phyloP scores from a whole-genome alignment of 2,797 vertebrate genomes.

The Dermochelys coriacea region DNA sequence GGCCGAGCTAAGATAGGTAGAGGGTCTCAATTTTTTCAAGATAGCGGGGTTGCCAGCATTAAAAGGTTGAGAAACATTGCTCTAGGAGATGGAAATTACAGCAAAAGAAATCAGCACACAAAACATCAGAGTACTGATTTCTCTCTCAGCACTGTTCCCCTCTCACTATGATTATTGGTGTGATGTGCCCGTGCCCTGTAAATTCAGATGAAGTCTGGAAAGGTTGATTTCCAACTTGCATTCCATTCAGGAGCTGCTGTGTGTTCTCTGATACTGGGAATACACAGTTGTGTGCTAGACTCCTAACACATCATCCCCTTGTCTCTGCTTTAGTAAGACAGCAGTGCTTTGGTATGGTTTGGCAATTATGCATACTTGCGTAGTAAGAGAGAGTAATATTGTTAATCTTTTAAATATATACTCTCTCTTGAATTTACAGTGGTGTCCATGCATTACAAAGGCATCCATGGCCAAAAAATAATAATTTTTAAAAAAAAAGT shows the following conservation, averaged over 20 bases:
- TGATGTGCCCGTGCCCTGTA: slow-evolving; percentile 52
- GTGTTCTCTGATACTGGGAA: not conserved
- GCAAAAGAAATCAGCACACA: slow-evolving; percentile 53
- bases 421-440: not conserved
- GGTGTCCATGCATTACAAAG: not conserved
- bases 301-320: not conserved
- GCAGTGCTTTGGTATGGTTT: not conserved
- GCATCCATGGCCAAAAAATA: not conserved
- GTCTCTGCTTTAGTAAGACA: slow-evolving; percentile 13
- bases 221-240: not conserved
- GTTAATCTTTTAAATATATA: not conserved
- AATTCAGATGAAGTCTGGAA: slow-evolving; percentile 40
- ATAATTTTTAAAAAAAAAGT: not conserved
- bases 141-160: slow-evolving; percentile 57
- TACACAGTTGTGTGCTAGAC: not conserved
- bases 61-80: not conserved
- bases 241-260: not conserved
- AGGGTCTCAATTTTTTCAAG: not conserved
- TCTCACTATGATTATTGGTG: not conserved
- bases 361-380: not conserved
- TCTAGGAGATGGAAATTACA: slow-evolving; percentile 58
- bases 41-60: not conserved
- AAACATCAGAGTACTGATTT: slow-evolving; percentile 71
- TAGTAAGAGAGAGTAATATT: not conserved
- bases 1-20: not conserved